Base-by-base conservation (phyloP, 1,140 invertebrate species). In the Achroia grisella region DNA sequence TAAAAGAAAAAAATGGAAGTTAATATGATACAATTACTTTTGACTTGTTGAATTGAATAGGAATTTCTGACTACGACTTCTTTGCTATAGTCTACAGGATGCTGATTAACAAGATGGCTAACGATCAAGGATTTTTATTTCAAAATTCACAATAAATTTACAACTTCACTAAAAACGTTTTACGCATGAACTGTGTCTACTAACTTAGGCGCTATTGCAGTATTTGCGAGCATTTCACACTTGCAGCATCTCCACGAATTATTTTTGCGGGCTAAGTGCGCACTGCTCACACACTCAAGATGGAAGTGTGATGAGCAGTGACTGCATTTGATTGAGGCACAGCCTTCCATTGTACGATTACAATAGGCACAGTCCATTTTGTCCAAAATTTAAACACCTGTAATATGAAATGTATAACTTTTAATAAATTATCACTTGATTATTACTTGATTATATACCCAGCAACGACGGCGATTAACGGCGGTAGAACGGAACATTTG, bases 281-380 rank as follows among this genome's bases (percentile, higher is more conserved):
- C 67, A 39, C 64, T 72, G 47, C 57, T 70, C 34, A 73, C 55
- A 42, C 71, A 78, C 57, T 75, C 71, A 51, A 78, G 48, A 53
- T 77, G 73, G 39, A 60, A 77, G 36, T 77, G 66, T 1, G 66
- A 73, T 6, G 61, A 52, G 35, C 74, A 78, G 10, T 56, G 44
- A 45, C 74, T 75, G 53, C 71, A 78, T n/a, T 71, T 78, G 6
- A 78, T 73, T 0, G 59, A 70, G 0, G 74, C 71, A 17, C 70
- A 75, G 2, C 70, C 74, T 34, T 71, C 56, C 50, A 65, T 69
- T 10, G 64, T 66, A 28, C 62, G 62, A 35, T 75, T 73, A 42
- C 71, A 72, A 36, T 56, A 56, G 8, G 65, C 70, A 50, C 74
- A 75, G 39, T 70, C 67, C 64, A 74, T 74, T 46, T 56, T 58